Evolutionary conservation across 2,888 invertebrate species (phyloP).

Genomic region (Ormia ochracea): DNA sequence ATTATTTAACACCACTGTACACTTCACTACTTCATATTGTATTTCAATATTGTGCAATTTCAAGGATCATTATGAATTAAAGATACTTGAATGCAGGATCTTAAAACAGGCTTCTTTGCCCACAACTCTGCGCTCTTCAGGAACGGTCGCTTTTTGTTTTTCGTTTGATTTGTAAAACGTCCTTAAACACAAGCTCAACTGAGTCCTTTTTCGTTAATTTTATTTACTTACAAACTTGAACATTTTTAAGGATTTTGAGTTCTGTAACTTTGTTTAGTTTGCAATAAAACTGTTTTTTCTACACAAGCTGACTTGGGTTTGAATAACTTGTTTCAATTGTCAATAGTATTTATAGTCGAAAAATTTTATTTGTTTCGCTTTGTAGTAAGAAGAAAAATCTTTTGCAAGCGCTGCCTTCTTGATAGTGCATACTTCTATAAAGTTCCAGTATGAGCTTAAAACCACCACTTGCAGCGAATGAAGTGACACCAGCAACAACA

Average conservation of each 20-base stretch:
- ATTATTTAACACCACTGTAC: too few species aligned
- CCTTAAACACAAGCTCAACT: not conserved
- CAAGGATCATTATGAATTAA: not conserved
- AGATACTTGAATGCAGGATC: not conserved
- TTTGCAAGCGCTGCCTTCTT: slow-evolving; percentile 35
- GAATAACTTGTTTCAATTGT: slow-evolving; percentile 61
- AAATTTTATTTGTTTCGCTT: slow-evolving; percentile 34
- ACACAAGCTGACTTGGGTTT: slow-evolving; percentile 57
- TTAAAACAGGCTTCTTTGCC: not conserved
- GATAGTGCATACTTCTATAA: slow-evolving; percentile 28
- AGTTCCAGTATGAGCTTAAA: not conserved
- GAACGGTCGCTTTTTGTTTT: too few species aligned
- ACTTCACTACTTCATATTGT: too few species aligned
- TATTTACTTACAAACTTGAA: slow-evolving; percentile 72
- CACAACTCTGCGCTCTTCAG: too few species aligned
- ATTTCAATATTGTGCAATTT: too few species aligned
- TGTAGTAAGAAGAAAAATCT: slow-evolving; percentile 47
- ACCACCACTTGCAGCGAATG: not conserved
- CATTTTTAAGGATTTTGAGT: slow-evolving; percentile 67
- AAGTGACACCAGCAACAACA: not conserved
- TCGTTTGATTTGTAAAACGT: not conserved
- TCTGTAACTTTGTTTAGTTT: slow-evolving; percentile 53
- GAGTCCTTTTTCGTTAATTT: not conserved
- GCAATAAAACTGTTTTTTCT: slow-evolving; percentile 46
- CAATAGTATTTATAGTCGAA: slow-evolving; percentile 62